Evolutionary conservation across 2,113 vertebrate genomes (phyloP), one percentile per base, ranked within the genome.

Genomic region (Spea bombifrons): DNA sequence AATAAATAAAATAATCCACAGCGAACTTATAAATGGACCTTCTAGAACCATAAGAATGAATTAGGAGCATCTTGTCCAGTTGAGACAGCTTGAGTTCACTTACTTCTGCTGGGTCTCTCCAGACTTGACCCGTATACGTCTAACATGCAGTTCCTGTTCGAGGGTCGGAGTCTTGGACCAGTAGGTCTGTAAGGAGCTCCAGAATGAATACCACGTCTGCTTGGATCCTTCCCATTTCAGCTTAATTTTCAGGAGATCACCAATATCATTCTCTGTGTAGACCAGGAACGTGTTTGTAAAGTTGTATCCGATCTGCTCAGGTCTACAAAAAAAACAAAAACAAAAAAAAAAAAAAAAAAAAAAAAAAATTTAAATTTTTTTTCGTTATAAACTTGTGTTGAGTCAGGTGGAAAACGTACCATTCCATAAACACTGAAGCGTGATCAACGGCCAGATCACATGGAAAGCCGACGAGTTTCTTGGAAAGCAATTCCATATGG

Each of bases 91-190:
- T 2, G 59, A 5, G 4, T n/a, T 63, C 5, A 77, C 94, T 92
- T 86, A 99, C 97, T 95, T 99, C 74, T 86, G 90, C 16, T 99
- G 97, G 0, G 95, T 96, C 73, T 99, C 97, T 57, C 97, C 97
- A 7, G 94, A 93, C 83, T 98, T 99, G 73, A 99, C 90, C 0
- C 97, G 92, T 81, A 99, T 95, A 5, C 95, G 90, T 0, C 95
- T 88, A 76, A 99, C 84, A 17, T 91, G 87, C 52, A 99, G 86
- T 1, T 95, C 88, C 4, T 88, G 88, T 57, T 84, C 73, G 0
- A 82, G 5, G 1, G 80, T 78, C 0, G 6, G 49, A 0, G 86
- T 12, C 0, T 84, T 86, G 65, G 87, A 85, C 89, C 92, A 93
- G 0, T 84, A 90, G 53, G 73, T 91, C 70, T 84, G 93, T 0